Evolutionary conservation across 2,888 invertebrate species (phyloP), one percentile per base, ranked within the genome.

Genomic region (Perithous albicinctus): DNA sequence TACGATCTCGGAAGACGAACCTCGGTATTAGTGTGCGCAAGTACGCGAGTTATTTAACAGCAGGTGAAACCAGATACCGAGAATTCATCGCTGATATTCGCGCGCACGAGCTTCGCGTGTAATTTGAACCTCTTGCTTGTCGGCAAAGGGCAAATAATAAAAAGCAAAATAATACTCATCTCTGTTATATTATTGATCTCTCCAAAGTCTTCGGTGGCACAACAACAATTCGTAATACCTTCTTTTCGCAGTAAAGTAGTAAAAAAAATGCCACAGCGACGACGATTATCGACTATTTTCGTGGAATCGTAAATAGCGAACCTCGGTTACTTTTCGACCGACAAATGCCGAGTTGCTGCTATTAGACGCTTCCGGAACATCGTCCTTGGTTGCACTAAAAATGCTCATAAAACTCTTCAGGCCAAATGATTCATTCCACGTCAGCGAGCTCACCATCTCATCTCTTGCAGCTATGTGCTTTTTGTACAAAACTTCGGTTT

Each of bases 41-140:
- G n/a, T 43, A 43, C 48, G 20, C 48, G 38, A 20, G 35, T 23
- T 51, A 41, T 20, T 51, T n/a, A 35, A 54, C 15, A 38, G 72
- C 76, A 69, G 77, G 78, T 81, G 77, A 64, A 77, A 81, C 63
- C 35, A 54, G 72, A 81, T 56, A 69, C 80, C 48, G 63, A 63
- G 20, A 74, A 81, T 81, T 77, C 66, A 73, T 46, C 38, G 80
- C 41, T 35, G n/a, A n/a, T n/a, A n/a, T n/a, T n/a, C n/a, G 32
- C 26, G 41, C 64, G 67, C 12, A 18, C 56, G 10, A 54, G 18
- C 38, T 59, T 51, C 18, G 54, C 64, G 38, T 23, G 77, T 73
- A 80, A 77, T 43, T 15, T 72, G 80, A 80, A 51, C 64, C n/a
- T 59, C 59, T 72, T 54, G 48, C 10, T 10, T 51, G 48, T 7